These are phyloP conservation scores for Lycaena phlaeas DNA, from an alignment of 2,888 invertebrate genomes.

Conservation along the genomic window DNA sequence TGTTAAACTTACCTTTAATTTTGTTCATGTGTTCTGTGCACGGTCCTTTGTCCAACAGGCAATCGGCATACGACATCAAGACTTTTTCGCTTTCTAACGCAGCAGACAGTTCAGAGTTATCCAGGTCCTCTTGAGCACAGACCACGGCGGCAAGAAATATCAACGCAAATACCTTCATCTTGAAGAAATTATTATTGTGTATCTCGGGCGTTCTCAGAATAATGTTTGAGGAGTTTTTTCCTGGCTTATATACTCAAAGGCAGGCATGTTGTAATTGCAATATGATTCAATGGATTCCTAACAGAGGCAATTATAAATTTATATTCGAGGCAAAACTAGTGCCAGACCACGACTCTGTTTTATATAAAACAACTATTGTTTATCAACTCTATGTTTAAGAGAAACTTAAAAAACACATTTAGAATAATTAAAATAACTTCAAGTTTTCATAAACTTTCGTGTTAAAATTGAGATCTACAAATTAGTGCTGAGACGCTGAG, in stretches of 20 bases:
- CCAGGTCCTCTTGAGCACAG: slow-evolving; percentile 56
- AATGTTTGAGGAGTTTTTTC: no score
- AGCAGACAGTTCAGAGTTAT: slow-evolving; percentile 78
- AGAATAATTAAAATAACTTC: no score
- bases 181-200: not conserved
- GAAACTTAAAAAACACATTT: no score
- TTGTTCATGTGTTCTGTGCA: slow-evolving; percentile 81
- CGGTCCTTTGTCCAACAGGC: slow-evolving; percentile 75
- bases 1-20: slow-evolving; percentile 77
- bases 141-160: slow-evolving; percentile 32
- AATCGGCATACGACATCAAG: slow-evolving; percentile 77
- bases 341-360: not conserved
- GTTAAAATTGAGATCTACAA: no score
- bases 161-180: slow-evolving; percentile 13
- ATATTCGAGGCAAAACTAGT: not conserved
- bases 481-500: no score
- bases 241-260: not conserved
- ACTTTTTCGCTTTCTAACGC: slow-evolving; percentile 78
- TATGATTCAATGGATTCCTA: not conserved
- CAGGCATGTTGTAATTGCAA: not conserved
- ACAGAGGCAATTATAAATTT: not conserved
- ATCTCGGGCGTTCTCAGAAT: no score
- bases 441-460: no score
- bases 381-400: no score
- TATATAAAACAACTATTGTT: no score